Percentiles rank a stretch among this genome's conserved stretches.
Conservation (phyloP, 2,888 invertebrate genomes). For the Hyposoter didymator region DNA sequence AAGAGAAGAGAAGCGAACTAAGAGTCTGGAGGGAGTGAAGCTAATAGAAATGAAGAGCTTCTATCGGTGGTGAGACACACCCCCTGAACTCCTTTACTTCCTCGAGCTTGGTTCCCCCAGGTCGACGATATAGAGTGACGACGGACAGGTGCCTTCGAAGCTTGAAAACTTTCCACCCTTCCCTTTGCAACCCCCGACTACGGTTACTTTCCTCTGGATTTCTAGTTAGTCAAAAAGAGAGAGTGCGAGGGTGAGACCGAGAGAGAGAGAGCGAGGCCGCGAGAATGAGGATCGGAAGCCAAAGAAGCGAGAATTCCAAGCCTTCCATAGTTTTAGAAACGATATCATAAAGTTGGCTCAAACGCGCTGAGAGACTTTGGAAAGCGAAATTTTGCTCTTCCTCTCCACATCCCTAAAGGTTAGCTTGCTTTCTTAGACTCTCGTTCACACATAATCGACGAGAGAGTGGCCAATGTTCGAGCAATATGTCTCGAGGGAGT, state of each 20-base stretch:
- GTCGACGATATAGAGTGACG: conserved; percentile 34
- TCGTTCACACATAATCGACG: conserved; percentile 61
- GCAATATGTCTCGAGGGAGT: conserved; percentile 52
- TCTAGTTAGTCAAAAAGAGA: conserved; percentile 12
- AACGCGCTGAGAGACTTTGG: conserved; percentile 41
- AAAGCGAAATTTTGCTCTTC: conserved; percentile 1
- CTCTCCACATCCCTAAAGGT: background rate
- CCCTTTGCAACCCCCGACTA: conserved; percentile 18
- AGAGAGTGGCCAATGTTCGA: conserved; percentile 31
- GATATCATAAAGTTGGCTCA: conserved; percentile 58
- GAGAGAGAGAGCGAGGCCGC: background rate
- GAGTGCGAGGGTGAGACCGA: background rate
- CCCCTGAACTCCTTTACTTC: conserved; percentile 65
- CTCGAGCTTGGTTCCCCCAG: conserved; percentile 33
- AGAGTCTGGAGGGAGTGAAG: conserved; percentile 67
- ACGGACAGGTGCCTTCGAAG: conserved; percentile 66
- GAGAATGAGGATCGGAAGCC: conserved; percentile 7
- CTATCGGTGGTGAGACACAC: conserved; percentile 74
- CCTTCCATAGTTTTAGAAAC: conserved; percentile 26
- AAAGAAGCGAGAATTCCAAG: conserved; percentile 49
- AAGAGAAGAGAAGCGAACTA: conserved; percentile 9
- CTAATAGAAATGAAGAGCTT: conserved; percentile 80
- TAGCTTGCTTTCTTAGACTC: conserved; percentile 36
- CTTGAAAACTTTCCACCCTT: conserved; percentile 68
- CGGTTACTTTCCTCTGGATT: conserved; percentile 10